phyloP scores from a whole-genome alignment of 1,140 invertebrate genomes.

The Caerostris extrusa region DNA sequence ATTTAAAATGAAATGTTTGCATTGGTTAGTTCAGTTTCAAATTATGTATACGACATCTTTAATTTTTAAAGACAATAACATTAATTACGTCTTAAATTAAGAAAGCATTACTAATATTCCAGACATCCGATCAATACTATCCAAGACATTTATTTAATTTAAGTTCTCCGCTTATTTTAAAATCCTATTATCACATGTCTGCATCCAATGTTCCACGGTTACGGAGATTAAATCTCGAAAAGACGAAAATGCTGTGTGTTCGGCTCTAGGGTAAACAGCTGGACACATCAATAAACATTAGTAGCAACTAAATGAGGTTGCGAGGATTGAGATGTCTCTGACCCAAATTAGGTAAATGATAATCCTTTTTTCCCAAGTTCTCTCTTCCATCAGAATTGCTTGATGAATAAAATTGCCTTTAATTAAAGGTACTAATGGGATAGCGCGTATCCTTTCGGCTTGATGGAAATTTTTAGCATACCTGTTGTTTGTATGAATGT shows the following conservation, averaged over 20 bases:
- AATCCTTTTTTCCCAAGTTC: neutral
- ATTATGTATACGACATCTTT: too few relatives aligned
- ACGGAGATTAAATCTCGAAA: neutral
- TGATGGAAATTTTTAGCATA: too few relatives aligned
- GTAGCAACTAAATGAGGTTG: neutral
- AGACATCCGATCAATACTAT: too few relatives aligned
- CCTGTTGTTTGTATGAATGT: too few relatives aligned
- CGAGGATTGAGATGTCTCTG: neutral
- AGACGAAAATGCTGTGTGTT: neutral
- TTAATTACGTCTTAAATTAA: too few relatives aligned
- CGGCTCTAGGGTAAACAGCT: neutral
- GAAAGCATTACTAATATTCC: too few relatives aligned
- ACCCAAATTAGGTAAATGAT: neutral
- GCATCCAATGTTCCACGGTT: neutral
- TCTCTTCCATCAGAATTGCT: neutral
- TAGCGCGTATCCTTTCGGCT: too few relatives aligned
- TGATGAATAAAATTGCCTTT: too few relatives aligned
- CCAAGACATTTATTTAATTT: neutral
- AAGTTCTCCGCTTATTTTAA: neutral
- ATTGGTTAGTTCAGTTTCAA: too few relatives aligned
- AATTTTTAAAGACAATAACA: too few relatives aligned
- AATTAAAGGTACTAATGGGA: too few relatives aligned
- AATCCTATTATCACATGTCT: neutral
- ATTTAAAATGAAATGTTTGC: too few relatives aligned
- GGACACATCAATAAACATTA: constrained; percentile 1